These are phyloP conservation scores for Trididemnum clinides DNA, from an alignment of 23 tunicate genomes.

Conservation along the genomic window DNA sequence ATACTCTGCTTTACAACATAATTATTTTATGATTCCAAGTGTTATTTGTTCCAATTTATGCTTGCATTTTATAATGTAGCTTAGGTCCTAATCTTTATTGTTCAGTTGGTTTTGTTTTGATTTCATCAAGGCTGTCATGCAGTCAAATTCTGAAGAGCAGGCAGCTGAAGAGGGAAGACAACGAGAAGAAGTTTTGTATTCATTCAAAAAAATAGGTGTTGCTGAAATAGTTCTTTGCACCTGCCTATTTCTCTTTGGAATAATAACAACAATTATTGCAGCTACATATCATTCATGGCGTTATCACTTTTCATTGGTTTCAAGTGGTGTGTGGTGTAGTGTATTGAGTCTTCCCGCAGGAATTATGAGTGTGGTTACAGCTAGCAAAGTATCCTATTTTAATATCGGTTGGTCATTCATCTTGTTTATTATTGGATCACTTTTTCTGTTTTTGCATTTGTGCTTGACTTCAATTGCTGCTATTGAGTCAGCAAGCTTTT, in stretches of 20 bases:
- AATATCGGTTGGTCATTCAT: background rate
- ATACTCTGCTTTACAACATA: too few relatives aligned
- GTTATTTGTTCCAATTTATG: too few relatives aligned
- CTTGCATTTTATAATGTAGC: too few relatives aligned
- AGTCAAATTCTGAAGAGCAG: background rate
- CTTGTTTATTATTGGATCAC: background rate
- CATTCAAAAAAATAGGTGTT: background rate
- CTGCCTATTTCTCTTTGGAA: background rate
- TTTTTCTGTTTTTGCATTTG: background rate
- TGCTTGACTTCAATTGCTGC: background rate
- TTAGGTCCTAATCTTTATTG: too few relatives aligned
- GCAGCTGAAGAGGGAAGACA: slow-evolving; percentile 3
- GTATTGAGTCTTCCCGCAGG: background rate
- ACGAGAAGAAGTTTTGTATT: slow-evolving; percentile 3
- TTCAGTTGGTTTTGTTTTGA: too few relatives aligned
- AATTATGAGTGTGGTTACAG: background rate
- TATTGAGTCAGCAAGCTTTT: background rate
- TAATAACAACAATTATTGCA: background rate
- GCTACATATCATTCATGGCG: background rate
- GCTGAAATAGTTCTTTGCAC: background rate
- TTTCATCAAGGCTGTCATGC: too few relatives aligned
- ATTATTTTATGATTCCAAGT: too few relatives aligned
- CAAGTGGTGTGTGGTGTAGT: background rate
- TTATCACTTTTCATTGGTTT: background rate
- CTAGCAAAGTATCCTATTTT: slow-evolving; percentile 6